Conservation (phyloP, 2,113 vertebrate species). For the Sterna hirundo region DNA sequence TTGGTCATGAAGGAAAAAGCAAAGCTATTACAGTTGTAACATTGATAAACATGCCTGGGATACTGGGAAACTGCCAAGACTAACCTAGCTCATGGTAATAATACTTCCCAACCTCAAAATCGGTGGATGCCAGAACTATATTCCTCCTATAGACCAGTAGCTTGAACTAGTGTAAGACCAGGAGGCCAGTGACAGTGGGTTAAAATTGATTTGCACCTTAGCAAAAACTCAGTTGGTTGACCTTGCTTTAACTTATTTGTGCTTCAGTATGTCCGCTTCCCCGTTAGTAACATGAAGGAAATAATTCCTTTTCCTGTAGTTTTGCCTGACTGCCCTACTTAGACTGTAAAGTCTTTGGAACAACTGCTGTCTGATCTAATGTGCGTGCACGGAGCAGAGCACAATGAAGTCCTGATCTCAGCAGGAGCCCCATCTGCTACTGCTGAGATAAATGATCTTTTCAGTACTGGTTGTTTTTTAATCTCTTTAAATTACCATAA, state of each 20-base stretch:
- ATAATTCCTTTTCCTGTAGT: constrained; percentile 14
- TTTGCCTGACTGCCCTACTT: constrained; percentile 51
- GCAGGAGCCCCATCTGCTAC: constrained; percentile 66
- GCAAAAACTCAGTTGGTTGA: not conserved
- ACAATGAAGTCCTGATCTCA: constrained; percentile 66
- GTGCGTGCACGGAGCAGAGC: constrained; percentile 28
- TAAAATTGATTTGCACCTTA: not conserved
- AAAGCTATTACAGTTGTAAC: not conserved
- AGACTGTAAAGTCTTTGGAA: constrained; percentile 47
- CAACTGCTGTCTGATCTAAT: constrained; percentile 62
- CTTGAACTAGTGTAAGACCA: not conserved
- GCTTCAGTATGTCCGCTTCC: not conserved
- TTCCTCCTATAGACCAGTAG: not conserved
- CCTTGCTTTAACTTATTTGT: constrained; percentile 21
- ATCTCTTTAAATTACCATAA: constrained; percentile 70
- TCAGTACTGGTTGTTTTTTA: constrained; percentile 65
- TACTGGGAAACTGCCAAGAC: not conserved
- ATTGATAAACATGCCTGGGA: not conserved
- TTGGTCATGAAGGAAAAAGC: not conserved
- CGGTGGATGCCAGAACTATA: not conserved
- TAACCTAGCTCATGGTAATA: not conserved
- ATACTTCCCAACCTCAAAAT: not conserved
- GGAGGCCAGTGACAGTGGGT: not conserved
- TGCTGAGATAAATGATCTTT: constrained; percentile 70
- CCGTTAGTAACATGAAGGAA: not conserved